Conservation (phyloP, 2,888 invertebrate genomes). For the Drosophila helvetica region DNA sequence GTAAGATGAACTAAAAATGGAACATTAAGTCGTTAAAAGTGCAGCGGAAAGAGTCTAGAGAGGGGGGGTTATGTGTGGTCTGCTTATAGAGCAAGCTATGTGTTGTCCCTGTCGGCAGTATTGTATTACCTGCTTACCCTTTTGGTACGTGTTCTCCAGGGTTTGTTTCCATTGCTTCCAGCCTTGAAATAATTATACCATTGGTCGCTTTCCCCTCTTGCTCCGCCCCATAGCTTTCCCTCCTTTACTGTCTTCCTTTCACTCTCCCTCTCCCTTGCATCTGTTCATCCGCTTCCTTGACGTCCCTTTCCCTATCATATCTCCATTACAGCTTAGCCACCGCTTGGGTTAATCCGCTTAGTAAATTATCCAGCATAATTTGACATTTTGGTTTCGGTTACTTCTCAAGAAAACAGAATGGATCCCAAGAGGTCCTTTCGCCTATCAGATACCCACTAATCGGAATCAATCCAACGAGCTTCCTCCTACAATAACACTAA, state of each 20-base stretch:
- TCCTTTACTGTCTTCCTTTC: too few species aligned
- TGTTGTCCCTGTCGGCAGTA: neutral
- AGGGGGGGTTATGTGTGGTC: neutral
- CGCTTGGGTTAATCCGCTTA: conserved; percentile 13
- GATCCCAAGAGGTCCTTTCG: neutral
- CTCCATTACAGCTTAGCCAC: conserved; percentile 18
- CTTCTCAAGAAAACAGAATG: neutral
- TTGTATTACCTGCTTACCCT: neutral
- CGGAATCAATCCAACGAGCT: too few species aligned
- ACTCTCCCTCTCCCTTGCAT: neutral
- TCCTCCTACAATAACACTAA: too few species aligned
- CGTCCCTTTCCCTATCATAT: neutral
- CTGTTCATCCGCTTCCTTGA: neutral
- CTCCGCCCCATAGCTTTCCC: neutral
- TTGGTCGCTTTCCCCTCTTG: too few species aligned
- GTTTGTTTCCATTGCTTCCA: neutral
- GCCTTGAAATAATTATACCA: neutral
- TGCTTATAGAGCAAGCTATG: neutral
- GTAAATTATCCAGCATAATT: conserved; percentile 25
- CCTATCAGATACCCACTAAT: too few species aligned
- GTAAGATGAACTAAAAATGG: neutral
- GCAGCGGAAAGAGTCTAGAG: neutral
- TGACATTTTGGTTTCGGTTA: conserved; percentile 7
- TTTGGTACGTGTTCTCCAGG: too few species aligned
- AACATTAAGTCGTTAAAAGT: neutral